These are phyloP conservation scores for Onthophagus sagittarius DNA, from an alignment of 2,888 invertebrate species.

Conservation along the genomic window DNA sequence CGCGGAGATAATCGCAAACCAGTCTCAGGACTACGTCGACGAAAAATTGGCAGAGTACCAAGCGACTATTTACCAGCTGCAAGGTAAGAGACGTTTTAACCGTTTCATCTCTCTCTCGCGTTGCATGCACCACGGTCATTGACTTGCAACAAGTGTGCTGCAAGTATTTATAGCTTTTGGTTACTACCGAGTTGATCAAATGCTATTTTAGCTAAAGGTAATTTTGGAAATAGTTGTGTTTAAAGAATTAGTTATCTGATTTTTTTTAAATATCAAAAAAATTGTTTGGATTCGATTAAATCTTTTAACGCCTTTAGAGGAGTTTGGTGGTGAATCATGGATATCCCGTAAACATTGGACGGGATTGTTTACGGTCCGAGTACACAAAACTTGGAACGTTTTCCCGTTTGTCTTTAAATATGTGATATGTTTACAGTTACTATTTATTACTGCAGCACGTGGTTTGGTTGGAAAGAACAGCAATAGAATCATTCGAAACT, in stretches of 20 bases:
- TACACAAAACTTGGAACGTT: not conserved
- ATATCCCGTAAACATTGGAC: not conserved
- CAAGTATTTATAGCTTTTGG: not conserved
- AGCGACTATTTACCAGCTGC: constrained; percentile 83
- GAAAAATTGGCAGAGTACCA: constrained; percentile 92
- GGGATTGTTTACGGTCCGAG: not conserved
- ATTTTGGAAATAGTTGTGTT: not conserved
- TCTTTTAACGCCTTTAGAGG: not conserved
- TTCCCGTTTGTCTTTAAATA: not conserved
- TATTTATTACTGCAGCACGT: not conserved
- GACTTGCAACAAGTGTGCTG: constrained; percentile 14
- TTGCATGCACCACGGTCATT: constrained; percentile 4
- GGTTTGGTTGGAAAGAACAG: not conserved
- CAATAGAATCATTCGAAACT: no score
- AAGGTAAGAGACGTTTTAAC: constrained; percentile 59
- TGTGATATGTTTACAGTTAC: not conserved
- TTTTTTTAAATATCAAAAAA: no score
- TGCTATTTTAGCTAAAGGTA: not conserved
- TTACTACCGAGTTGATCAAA: not conserved
- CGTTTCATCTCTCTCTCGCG: not conserved
- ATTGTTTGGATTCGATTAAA: not conserved
- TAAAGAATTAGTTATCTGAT: not conserved
- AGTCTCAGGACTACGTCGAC: constrained; percentile 91
- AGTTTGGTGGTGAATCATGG: not conserved
- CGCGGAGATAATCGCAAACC: constrained; percentile 88